phyloP scores from a whole-genome alignment of 2,797 vertebrate species.

The Centroberyx gerrardi region DNA sequence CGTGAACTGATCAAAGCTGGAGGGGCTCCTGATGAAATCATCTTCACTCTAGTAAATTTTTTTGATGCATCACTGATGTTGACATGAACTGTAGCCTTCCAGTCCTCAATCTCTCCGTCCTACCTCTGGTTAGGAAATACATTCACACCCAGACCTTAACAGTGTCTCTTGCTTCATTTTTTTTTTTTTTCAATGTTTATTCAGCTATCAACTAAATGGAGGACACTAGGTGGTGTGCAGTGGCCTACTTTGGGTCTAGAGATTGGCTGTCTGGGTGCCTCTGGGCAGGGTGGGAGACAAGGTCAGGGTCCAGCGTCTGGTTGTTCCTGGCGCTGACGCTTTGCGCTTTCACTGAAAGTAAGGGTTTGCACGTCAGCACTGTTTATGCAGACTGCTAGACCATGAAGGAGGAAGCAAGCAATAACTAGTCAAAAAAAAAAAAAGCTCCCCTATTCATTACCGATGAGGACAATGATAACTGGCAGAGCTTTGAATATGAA shows the following conservation, averaged over 20 bases:
- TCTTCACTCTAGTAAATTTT: neutral
- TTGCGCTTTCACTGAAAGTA: constrained; percentile 61
- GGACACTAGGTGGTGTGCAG: constrained; percentile 26
- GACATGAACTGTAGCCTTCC: neutral
- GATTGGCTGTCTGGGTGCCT: constrained; percentile 32
- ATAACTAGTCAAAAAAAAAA: constrained; percentile 36
- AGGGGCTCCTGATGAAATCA: neutral
- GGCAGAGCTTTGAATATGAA: neutral
- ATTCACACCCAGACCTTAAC: neutral
- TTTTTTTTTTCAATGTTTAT: constrained; percentile 5
- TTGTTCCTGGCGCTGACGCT: constrained; percentile 38
- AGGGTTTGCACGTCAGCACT: constrained; percentile 37
- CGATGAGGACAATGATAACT: constrained; percentile 24
- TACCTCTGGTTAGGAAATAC: neutral
- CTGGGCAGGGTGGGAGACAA: constrained; percentile 37
- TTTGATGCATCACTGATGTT: constrained; percentile 8
- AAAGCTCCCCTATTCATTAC: constrained; percentile 23
- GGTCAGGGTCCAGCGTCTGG: constrained; percentile 59
- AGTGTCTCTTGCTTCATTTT: constrained; percentile 8
- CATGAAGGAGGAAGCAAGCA: constrained; percentile 36
- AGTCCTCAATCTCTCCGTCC: neutral
- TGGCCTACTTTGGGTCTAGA: constrained; percentile 42
- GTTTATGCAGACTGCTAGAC: constrained; percentile 48
- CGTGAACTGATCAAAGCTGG: neutral
- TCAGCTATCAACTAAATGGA: constrained; percentile 12